These are phyloP conservation scores for Catharus fuscescens DNA, from an alignment of 2,113 vertebrate species.

Conservation along the genomic window DNA sequence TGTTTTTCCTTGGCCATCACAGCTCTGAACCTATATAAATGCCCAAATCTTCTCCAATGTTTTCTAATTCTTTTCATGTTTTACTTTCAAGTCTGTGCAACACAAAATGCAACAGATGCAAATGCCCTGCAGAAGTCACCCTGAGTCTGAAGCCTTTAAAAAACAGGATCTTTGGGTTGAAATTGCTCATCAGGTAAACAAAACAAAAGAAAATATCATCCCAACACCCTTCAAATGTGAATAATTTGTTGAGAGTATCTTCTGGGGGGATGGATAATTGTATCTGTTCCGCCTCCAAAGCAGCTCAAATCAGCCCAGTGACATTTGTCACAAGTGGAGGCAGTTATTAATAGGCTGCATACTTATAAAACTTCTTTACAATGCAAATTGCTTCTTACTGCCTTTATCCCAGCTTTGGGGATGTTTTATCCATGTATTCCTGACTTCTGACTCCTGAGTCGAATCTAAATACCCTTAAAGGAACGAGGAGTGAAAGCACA, in stretches of 20 bases:
- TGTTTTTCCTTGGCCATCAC: neutral
- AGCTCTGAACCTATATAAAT: neutral
- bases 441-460: neutral
- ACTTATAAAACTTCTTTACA: constrained; percentile 48
- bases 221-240: neutral
- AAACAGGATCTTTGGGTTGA: neutral
- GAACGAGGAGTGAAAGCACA: neutral
- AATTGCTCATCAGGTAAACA: neutral
- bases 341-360: constrained; percentile 54
- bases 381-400: constrained; percentile 35
- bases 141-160: neutral
- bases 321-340: constrained; percentile 44
- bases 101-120: neutral
- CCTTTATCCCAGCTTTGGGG: constrained; percentile 4
- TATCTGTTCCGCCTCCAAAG: neutral
- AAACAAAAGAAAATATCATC: neutral
- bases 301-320: constrained; percentile 51
- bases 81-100: neutral
- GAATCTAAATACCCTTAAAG: neutral
- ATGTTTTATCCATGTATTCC: neutral
- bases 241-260: constrained; percentile 6
- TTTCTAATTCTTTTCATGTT: neutral
- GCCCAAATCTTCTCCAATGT: neutral
- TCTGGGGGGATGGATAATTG: neutral
- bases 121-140: neutral